phyloP scores from a whole-genome alignment of 53 echinoderm and acorn worm genomes.

The Arbacia lixula region DNA sequence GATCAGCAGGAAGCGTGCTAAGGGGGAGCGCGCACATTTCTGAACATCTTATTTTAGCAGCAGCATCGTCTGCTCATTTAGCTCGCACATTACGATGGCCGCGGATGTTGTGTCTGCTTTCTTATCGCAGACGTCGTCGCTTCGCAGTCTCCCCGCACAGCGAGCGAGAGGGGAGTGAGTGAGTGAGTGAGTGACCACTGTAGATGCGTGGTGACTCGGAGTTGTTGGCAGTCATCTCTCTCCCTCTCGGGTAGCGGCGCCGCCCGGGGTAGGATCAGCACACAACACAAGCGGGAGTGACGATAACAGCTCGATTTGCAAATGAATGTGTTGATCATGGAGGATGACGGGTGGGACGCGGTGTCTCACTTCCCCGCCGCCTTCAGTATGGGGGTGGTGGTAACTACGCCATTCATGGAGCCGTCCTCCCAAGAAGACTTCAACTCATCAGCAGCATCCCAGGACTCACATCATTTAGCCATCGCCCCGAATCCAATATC shows the following conservation, averaged over 20 bases:
- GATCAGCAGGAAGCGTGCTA: no score
- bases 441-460: neutral
- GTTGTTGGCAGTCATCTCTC: no score
- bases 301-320: neutral
- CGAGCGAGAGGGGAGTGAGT: no score
- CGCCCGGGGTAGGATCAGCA: neutral
- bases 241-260: neutral
- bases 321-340: constrained; percentile 45
- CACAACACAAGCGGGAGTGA: neutral
- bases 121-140: no score
- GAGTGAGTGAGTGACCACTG: no score
- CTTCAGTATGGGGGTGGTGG: neutral
- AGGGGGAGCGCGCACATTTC: no score
- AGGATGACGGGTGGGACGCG: constrained; percentile 20
- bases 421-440: neutral
- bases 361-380: constrained; percentile 23
- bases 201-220: no score
- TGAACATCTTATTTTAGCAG: no score
- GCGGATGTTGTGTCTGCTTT: no score
- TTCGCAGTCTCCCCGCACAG: no score
- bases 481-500: neutral
- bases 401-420: neutral
- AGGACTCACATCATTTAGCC: neutral
- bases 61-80: no score
- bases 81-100: no score